Evolutionary conservation across 2,888 invertebrate genomes (phyloP), one percentile per base, ranked within the genome.

Genomic region (Synanthedon andrenaeformis): DNA sequence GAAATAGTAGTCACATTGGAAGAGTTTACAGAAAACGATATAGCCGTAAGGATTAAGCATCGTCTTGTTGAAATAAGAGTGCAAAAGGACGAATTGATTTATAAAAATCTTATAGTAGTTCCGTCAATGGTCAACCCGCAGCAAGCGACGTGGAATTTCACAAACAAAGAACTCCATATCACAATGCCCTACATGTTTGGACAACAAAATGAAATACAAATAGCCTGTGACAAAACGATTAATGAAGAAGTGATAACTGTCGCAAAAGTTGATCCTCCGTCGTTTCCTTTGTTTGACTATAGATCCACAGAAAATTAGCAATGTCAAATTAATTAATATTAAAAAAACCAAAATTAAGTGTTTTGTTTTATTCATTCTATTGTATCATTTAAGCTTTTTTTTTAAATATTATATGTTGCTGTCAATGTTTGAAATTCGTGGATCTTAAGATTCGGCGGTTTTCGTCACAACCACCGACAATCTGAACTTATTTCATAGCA

Each of bases 11-110:
- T 58, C 0, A 13, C 49, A 3, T 50, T 59, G 0, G 17, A n/a
- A 6, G 57, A 51, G 4, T 55, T 55, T 14, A 50, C 48, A 8
- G 54, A 53, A 41, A 57, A 57, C 2, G 41, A 56, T 3, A 55
- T 60, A 1, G 54, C 48, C 4, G 57, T 60, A 5, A 58, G 56
- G 35, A 48, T 54, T 3, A 58, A 54, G 11, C 49, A 58, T 49
- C 51, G 58, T 1, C 54, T 58, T 1, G n/a, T 60, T 1, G 56
- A 52, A 48, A 53, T 60, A 2, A 52, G 52, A 51, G 57, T 58
- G 4, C 49, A 53, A 3, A 57, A 54, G 41, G 14, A 48, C 3
- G 41, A 45, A 12, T 48, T 12, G 17, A 35, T 4, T 54, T 55
- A 17, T 52, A 53, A 14, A 5, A 55, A 54, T 10, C 11, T 60